These are phyloP conservation scores for Rhizomys pruinosus DNA, from an alignment of 2,113 vertebrate genomes.

Conservation along the genomic window DNA sequence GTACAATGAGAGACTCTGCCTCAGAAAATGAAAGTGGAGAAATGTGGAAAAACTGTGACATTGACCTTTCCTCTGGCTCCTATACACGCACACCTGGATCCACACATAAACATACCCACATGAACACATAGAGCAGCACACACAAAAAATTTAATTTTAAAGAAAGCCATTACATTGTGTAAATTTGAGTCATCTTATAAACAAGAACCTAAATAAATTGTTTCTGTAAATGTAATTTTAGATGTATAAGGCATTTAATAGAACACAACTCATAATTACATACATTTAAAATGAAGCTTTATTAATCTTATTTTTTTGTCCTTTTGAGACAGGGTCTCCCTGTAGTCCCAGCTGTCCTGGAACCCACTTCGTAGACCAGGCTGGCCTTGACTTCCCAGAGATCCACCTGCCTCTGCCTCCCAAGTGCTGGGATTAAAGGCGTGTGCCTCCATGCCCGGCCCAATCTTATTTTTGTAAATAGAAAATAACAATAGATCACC, in stretches of 20 bases:
- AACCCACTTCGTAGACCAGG: too few species aligned
- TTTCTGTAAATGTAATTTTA: conserved; percentile 28
- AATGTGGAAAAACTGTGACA: not conserved
- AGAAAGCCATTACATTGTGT: conserved; percentile 32
- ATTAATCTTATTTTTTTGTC: conserved; percentile 57
- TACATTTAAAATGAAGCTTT: conserved; percentile 21
- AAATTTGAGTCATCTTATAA: not conserved
- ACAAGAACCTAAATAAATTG: conserved; percentile 31
- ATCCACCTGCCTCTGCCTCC: too few species aligned
- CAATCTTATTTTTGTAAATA: conserved; percentile 43
- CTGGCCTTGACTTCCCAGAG: too few species aligned
- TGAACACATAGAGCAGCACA: not conserved
- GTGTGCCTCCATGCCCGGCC: too few species aligned
- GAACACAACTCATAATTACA: not conserved
- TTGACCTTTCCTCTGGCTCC: not conserved
- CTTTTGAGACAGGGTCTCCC: too few species aligned
- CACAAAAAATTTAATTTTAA: conserved; percentile 50
- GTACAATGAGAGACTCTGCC: not conserved
- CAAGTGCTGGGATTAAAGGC: too few species aligned
- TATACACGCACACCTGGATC: not conserved
- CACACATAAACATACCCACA: not conserved
- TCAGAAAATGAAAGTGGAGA: too few species aligned
- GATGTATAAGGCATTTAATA: conserved; percentile 1
- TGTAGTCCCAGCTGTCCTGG: too few species aligned
- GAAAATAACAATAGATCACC: not conserved